Evolutionary conservation across 2,797 vertebrate species (phyloP).

Genomic region (Lerista edwardsae): DNA sequence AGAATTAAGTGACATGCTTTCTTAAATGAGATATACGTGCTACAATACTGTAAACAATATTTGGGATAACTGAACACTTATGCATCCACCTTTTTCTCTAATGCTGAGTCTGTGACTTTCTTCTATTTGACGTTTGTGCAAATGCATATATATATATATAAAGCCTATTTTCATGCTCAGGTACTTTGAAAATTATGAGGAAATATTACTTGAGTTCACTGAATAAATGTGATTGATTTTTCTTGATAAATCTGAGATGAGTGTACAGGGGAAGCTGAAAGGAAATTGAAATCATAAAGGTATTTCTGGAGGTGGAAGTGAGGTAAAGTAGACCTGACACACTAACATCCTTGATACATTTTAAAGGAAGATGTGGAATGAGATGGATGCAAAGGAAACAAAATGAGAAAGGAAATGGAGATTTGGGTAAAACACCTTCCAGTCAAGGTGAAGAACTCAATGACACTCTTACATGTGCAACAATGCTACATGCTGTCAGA

Average conservation of each 20-base stretch:
- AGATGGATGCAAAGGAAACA: conserved; percentile 34
- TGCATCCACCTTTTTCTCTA: not conserved
- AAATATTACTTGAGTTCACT: not conserved
- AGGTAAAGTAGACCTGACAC: conserved; percentile 47
- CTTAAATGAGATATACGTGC: not conserved
- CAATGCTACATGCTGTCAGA: not conserved
- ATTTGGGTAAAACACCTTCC: conserved; percentile 9
- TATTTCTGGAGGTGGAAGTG: conserved; percentile 34
- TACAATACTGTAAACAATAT: not conserved
- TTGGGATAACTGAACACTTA: not conserved
- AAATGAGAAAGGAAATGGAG: conserved; percentile 40
- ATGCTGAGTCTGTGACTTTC: not conserved
- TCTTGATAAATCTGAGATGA: not conserved
- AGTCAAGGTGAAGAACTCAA: not conserved
- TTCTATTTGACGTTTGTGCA: not conserved
- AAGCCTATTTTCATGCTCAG: not conserved
- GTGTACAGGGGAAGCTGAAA: not conserved
- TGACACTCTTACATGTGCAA: not conserved
- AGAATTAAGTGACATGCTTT: conserved; percentile 1
- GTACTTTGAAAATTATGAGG: not conserved
- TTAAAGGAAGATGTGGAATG: conserved; percentile 41
- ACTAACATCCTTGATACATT: fast-evolving
- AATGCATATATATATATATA: not conserved
- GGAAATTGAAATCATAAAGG: conserved; percentile 36
- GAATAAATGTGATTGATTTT: not conserved